These are phyloP conservation scores for Cryptus armator DNA, from an alignment of 2,888 invertebrate species.

Conservation along the genomic window DNA sequence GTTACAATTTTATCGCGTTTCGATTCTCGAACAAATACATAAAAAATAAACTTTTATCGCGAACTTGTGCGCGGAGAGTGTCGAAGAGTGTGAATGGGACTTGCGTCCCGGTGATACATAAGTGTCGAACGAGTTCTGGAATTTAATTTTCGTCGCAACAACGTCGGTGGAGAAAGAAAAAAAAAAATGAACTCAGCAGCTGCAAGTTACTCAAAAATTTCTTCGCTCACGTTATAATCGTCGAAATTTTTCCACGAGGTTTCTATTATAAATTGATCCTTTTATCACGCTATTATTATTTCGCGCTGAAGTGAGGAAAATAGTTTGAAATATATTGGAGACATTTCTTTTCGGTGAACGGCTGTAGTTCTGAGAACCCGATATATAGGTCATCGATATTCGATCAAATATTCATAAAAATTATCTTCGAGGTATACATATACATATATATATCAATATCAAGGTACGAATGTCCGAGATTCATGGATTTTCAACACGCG, in stretches of 20 bases:
- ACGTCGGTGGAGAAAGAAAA: neutral
- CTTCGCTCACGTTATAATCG: neutral
- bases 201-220: constrained; percentile 34
- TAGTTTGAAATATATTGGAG: constrained; percentile 51
- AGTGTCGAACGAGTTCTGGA: constrained; percentile 48
- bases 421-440: neutral
- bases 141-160: constrained; percentile 21
- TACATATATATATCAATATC: neutral
- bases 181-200: constrained; percentile 22
- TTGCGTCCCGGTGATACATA: constrained; percentile 28
- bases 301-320: neutral
- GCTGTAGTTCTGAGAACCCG: neutral
- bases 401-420: constrained; percentile 11
- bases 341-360: constrained; percentile 21
- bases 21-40: neutral
- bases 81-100: constrained; percentile 26
- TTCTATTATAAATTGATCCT: constrained; percentile 5
- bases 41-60: neutral
- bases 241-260: neutral
- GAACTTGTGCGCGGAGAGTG: neutral
- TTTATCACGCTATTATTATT: neutral
- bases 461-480: neutral
- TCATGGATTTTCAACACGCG: too few relatives aligned
- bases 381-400: constrained; percentile 20
- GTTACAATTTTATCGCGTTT: neutral